Percentiles rank a stretch among this genome's conserved stretches.
phyloP scores from a whole-genome alignment of 2,888 invertebrate species.

The Scotopteryx bipunctaria region DNA sequence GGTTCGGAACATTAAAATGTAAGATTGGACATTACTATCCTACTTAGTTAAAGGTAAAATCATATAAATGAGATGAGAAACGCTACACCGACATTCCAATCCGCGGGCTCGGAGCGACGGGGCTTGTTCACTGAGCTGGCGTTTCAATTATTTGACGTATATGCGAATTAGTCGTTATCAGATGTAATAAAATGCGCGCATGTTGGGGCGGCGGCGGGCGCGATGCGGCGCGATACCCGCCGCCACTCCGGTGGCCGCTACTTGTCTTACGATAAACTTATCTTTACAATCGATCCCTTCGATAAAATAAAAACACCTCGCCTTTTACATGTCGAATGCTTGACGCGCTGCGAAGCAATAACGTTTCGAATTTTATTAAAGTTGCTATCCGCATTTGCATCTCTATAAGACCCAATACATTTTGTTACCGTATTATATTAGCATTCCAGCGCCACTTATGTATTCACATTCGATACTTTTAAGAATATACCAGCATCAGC shows the following conservation, averaged over 20 bases:
- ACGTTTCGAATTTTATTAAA: constrained; percentile 75
- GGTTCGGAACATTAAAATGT: too few relatives aligned
- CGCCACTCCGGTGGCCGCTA: constrained; percentile 76
- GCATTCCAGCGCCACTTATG: constrained; percentile 62
- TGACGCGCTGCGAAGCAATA: constrained; percentile 76
- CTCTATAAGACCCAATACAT: constrained; percentile 72
- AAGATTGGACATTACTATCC: constrained; percentile 38
- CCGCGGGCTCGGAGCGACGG: constrained; percentile 38
- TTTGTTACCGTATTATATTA: constrained; percentile 72
- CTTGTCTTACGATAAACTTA: constrained; percentile 82
- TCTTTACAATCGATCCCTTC: constrained; percentile 80
- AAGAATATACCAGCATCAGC: constrained; percentile 11
- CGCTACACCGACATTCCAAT: constrained; percentile 53
- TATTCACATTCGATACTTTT: constrained; percentile 41
- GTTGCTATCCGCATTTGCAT: constrained; percentile 74
- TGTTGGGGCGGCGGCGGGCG: constrained; percentile 51
- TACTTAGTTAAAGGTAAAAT: constrained; percentile 44
- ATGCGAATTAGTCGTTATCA: constrained; percentile 77
- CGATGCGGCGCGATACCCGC: constrained; percentile 46
- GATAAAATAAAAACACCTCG: constrained; percentile 76
- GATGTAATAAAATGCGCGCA: constrained; percentile 78
- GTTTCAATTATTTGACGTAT: constrained; percentile 76
- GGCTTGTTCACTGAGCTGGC: constrained; percentile 42
- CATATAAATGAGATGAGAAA: constrained; percentile 50
- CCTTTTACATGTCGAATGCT: constrained; percentile 67